Conservation (phyloP, 2,113 vertebrate genomes). For the Mixornis gularis region DNA sequence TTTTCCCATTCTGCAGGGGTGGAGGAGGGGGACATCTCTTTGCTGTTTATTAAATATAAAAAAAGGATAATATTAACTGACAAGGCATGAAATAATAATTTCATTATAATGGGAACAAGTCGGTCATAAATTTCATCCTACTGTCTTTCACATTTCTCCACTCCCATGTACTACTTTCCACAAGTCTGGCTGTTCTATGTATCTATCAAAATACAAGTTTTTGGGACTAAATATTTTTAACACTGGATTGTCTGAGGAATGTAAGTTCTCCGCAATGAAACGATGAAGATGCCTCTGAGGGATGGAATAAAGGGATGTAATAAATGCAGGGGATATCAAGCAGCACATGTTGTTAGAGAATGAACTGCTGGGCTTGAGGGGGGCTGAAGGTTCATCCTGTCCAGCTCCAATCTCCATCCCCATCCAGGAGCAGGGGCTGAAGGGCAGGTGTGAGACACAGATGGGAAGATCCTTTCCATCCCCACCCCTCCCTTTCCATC, state of each 20-base stretch:
- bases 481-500: background rate
- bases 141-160: background rate
- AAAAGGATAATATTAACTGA: background rate
- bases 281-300: background rate
- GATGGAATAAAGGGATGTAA: background rate
- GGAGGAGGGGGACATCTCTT: conserved; percentile 73
- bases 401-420: accelerated
- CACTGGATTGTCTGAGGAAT: background rate
- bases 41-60: conserved; percentile 65
- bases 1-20: conserved; percentile 67
- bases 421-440: background rate
- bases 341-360: accelerated
- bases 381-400: background rate
- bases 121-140: background rate
- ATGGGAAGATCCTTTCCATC: background rate
- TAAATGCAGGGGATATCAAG: background rate
- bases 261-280: background rate
- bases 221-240: background rate
- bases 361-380: background rate
- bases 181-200: background rate
- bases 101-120: background rate
- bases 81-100: background rate
- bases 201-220: background rate
- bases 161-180: background rate
- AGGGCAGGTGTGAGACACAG: accelerated